These are phyloP conservation scores for Notolabrus celidotus DNA, from an alignment of 2,797 vertebrate species.

Conservation along the genomic window DNA sequence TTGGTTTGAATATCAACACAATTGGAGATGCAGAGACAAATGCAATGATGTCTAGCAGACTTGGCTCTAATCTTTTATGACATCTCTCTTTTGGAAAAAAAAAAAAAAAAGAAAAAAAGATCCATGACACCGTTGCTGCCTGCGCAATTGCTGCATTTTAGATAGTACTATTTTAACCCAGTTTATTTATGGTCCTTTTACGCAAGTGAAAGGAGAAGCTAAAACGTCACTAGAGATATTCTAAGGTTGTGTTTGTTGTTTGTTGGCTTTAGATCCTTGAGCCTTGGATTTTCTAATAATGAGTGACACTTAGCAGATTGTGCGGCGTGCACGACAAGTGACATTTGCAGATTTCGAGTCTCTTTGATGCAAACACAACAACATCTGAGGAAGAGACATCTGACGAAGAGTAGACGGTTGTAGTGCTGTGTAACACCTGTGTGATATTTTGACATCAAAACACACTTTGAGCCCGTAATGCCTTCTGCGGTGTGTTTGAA, in stretches of 20 bases:
- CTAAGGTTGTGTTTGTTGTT: slow-evolving; percentile 9
- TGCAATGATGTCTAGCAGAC: background rate
- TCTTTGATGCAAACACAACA: background rate
- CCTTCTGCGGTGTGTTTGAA: background rate
- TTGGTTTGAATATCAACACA: background rate
- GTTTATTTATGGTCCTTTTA: background rate
- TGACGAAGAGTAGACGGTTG: background rate
- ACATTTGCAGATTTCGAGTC: background rate
- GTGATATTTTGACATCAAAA: slow-evolving; percentile 3
- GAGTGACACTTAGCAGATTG: background rate
- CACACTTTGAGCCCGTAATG: background rate
- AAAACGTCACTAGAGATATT: background rate
- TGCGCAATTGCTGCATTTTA: background rate
- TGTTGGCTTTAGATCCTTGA: slow-evolving; percentile 6
- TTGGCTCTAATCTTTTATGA: background rate
- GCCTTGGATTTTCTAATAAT: slow-evolving; percentile 4
- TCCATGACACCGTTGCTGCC: background rate
- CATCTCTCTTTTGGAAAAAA: background rate
- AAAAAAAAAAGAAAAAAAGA: background rate
- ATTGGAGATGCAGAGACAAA: background rate
- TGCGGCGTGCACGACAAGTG: background rate
- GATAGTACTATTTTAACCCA: background rate
- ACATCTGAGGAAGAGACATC: background rate
- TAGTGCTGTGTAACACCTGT: background rate
- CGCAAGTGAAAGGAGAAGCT: background rate